Evolutionary conservation across 1,140 invertebrate genomes (phyloP), one percentile per base, ranked within the genome.

Genomic region (Acyrthosiphon pisum): DNA sequence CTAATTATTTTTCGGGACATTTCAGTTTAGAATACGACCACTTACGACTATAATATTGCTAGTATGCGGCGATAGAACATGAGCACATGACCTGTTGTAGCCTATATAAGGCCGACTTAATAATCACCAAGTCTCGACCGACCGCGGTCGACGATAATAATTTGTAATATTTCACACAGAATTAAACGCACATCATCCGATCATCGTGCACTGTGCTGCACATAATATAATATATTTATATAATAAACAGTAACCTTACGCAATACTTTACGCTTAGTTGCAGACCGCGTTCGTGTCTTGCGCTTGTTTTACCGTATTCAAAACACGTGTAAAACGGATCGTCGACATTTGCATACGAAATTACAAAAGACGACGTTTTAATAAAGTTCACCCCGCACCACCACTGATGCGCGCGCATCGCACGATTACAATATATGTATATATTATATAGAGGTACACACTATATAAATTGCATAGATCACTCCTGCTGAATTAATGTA

Each of bases 341-440:
- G 26, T 30, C 18, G 41, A n/a, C 46, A 88, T 88, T 88, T 88
- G 86, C 86, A 88, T 88, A 50, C 44, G 46, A 48, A 88, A 88
- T 88, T 88, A n/a, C 86, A 88, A 88, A 88, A 48, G n/a, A 88
- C 84, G 41, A 30, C 23, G 84, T 46, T 88, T 48, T n/a, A 76
- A n/a, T n/a, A 76, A 88, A 88, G 86, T 88, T 76, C 60, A n/a
- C 26, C 30, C 46, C 30, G 14, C 41, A 6, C 0, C 44, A 48
- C 46, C 30, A 46, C 30, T 30, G 14, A 76, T n/a, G n/a, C n/a
- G 14, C 14, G 6, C 60, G 4, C 30, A 3, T 1, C 30, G 23
- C n/a, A 18, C 56, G 7, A 18, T 76, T 76, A 35, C 30, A 30
- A 60, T 30, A 60, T 60, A 1, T 30, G 14, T 60, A 60, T 30